A percentile compares a stretch with the other conserved stretches of the same genome.
These are phyloP conservation scores for Aurelia sp. DNA, from an alignment of 30 jellyfish, hydroid and myxozoan genomes.

Conservation along the genomic window DNA sequence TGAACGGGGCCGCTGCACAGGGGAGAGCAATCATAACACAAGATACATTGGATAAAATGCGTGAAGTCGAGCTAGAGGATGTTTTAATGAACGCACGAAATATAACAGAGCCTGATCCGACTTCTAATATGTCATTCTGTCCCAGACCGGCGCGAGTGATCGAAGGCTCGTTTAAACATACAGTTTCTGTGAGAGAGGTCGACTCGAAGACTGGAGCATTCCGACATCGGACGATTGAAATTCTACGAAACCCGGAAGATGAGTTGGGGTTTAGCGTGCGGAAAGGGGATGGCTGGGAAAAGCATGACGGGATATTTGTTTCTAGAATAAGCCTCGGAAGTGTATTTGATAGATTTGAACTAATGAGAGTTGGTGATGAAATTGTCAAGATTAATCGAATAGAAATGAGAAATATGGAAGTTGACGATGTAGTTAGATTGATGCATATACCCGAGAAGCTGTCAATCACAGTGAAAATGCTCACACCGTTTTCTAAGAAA, in stretches of 20 bases:
- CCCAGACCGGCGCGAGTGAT: constrained; percentile 86
- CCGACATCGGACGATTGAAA: constrained; percentile 83
- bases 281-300: constrained; percentile 98
- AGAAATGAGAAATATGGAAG: constrained; percentile 79
- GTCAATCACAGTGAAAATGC: constrained; percentile 78
- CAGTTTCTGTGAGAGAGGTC: constrained; percentile 79
- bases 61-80: constrained; percentile 89
- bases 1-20: constrained; percentile 15
- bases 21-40: constrained; percentile 71
- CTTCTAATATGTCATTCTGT: constrained; percentile 81
- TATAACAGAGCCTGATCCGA: constrained; percentile 87
- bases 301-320: constrained; percentile 75
- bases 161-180: constrained; percentile 89
- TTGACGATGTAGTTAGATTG: constrained; percentile 78
- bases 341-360: constrained; percentile 77
- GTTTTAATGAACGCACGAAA: constrained; percentile 86
- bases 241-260: constrained; percentile 75
- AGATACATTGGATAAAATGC: constrained; percentile 74
- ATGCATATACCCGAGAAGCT: constrained; percentile 90
- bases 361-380: constrained; percentile 92
- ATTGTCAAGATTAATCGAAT: constrained; percentile 80
- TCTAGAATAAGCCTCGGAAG: constrained; percentile 89
- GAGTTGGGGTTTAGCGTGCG: constrained; percentile 92
- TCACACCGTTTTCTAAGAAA: constrained; percentile 90
- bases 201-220: constrained; percentile 89